Base-by-base conservation (phyloP, 2,888 invertebrate species). In the Lordiphosa andalusiaca region DNA sequence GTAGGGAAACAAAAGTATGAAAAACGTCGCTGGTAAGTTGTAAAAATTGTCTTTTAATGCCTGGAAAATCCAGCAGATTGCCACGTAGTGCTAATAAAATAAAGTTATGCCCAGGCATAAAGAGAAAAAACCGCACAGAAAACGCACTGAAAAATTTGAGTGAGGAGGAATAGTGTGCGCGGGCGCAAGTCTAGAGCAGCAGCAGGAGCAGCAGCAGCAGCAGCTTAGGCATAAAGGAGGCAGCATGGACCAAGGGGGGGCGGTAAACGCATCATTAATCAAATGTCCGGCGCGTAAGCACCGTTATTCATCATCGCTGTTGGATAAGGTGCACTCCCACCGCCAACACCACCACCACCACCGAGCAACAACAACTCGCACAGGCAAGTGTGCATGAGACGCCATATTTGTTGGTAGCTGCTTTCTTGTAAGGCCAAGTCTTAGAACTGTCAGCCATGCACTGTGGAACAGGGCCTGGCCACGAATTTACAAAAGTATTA, bases 11-110 rank as follows among this genome's bases (percentile, higher is more conserved):
- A 65, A 39, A 71, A 63, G 61, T 59, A 62, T 62, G 55, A 75
- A 78, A 81, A 65, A 53, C 63, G 57, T 62, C 65, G 55, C 57
- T 81, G 84, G 82, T 78, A 84, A 78, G 84, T 84, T 73, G 70
- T 80, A 84, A 84, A 82, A 82, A 82, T 82, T 77, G 84, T 84
- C 84, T 82, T 82, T 82, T 82, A 82, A 82, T 82, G 85, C 85
- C 67, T 56, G 63, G 63, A 69, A 85, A 82, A 85, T 80, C 81
- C 84, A 84, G 69, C 85, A 82, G 82, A 82, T 85, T 82, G 85
- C 85, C 82, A 85, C 81, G 84, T 80, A 81, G 74, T 83, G 84
- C 84, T 85, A 80, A 82, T 80, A 82, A 82, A 81, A 81, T 85
- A 81, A 85, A 85, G 81, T 85, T 84, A 84, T 83, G 80, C 55